These are phyloP conservation scores for Glyptemys insculpta DNA, from an alignment of 2,797 vertebrate genomes.

Conservation along the genomic window DNA sequence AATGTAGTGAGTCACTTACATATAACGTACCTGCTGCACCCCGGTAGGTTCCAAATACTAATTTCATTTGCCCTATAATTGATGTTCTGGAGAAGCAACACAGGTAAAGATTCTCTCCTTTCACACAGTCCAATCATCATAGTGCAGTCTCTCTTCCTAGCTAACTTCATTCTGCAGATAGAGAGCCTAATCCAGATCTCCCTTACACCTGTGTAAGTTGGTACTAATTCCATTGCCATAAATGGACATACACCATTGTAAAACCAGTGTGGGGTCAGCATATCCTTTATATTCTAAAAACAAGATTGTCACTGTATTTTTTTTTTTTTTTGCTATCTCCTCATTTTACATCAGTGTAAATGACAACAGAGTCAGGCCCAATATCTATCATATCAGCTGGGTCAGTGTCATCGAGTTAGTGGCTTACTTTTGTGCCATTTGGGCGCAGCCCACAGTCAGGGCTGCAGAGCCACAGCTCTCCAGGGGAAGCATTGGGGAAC, in stretches of 20 bases:
- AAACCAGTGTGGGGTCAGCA: not conserved
- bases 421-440: not conserved
- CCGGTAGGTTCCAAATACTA: not conserved
- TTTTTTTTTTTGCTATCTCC: not conserved
- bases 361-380: not conserved
- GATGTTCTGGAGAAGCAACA: not conserved
- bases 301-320: not conserved
- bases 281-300: not conserved
- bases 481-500: not conserved
- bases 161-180: not conserved
- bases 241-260: not conserved
- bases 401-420: not conserved
- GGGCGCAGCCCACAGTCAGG: not conserved
- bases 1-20: not conserved
- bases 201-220: not conserved
- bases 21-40: not conserved
- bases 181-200: not conserved
- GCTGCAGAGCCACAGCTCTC: not conserved
- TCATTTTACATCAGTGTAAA: not conserved
- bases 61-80: not conserved
- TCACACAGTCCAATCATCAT: not conserved
- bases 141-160: not conserved
- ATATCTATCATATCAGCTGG: not conserved
- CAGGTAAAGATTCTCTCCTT: not conserved
- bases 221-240: not conserved